Conservation (phyloP, 2,888 invertebrate genomes). For the Leucania comma region DNA sequence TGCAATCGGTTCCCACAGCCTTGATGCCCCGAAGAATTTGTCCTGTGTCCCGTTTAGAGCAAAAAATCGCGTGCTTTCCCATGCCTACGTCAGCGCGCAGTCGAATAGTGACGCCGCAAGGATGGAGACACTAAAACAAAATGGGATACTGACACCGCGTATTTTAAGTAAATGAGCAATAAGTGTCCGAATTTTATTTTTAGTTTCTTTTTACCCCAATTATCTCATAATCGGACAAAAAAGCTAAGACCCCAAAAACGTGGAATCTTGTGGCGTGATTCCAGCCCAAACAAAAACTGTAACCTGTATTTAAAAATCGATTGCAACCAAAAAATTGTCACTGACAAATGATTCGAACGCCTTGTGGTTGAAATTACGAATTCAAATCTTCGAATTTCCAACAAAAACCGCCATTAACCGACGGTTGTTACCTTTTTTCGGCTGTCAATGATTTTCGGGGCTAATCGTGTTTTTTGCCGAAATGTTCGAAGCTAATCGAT, state of each 20-base stretch:
- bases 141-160: constrained; percentile 36
- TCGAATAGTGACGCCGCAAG: constrained; percentile 76
- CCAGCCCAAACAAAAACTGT: constrained; percentile 73
- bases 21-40: constrained; percentile 82
- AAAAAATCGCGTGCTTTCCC: constrained; percentile 89
- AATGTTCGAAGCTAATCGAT: constrained; percentile 87
- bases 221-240: constrained; percentile 75
- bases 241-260: constrained; percentile 66
- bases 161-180: constrained; percentile 61
- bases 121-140: constrained; percentile 58
- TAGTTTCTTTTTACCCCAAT: constrained; percentile 64
- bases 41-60: constrained; percentile 78
- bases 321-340: constrained; percentile 90
- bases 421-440: constrained; percentile 88
- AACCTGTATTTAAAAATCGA: constrained; percentile 91
- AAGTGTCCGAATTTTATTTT: constrained; percentile 59
- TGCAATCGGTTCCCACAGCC: constrained; percentile 89
- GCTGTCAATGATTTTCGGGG: constrained; percentile 88
- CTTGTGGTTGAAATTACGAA: constrained; percentile 90
- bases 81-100: constrained; percentile 80
- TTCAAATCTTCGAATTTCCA: constrained; percentile 89
- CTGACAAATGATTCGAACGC: constrained; percentile 91
- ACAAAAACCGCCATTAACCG: constrained; percentile 90
- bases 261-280: constrained; percentile 69
- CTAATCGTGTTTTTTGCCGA: constrained; percentile 90